Evolutionary conservation across 2,113 vertebrate species (phyloP).

Genomic region (Centropristis striata): DNA sequence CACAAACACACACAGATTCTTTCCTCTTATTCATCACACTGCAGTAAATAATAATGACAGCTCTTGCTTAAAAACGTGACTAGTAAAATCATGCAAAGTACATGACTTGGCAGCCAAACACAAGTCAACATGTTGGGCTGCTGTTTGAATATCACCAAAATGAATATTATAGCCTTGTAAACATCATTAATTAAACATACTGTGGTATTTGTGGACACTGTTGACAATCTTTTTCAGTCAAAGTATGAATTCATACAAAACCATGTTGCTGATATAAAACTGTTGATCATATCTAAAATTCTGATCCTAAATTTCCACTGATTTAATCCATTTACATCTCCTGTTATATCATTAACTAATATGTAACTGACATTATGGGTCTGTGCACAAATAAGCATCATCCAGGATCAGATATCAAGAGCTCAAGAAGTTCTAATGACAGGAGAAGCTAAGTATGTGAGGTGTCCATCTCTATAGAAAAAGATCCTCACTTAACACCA

Average conservation of each 20-base stretch:
- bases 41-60: neutral
- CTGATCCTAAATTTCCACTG: neutral
- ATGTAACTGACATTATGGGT: neutral
- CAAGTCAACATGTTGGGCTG: neutral
- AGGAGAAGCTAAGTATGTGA: conserved; percentile 3
- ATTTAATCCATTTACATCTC: conserved; percentile 6
- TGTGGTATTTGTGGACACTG: neutral
- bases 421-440: neutral
- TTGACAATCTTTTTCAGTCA: neutral
- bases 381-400: neutral
- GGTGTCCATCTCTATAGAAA: conserved; percentile 18
- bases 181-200: conserved; percentile 22
- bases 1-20: too few relatives aligned
- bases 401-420: conserved; percentile 1
- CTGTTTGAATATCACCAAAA: conserved; percentile 8
- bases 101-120: neutral
- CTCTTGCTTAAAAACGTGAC: neutral
- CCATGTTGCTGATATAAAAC: conserved; percentile 14
- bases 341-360: neutral
- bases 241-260: conserved; percentile 32
- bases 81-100: neutral
- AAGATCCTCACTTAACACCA: neutral
- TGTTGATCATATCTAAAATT: neutral
- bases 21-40: neutral
- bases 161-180: conserved; percentile 40